Evolutionary conservation across 2,888 invertebrate species (phyloP).

Genomic region (Drosophila falleni): DNA sequence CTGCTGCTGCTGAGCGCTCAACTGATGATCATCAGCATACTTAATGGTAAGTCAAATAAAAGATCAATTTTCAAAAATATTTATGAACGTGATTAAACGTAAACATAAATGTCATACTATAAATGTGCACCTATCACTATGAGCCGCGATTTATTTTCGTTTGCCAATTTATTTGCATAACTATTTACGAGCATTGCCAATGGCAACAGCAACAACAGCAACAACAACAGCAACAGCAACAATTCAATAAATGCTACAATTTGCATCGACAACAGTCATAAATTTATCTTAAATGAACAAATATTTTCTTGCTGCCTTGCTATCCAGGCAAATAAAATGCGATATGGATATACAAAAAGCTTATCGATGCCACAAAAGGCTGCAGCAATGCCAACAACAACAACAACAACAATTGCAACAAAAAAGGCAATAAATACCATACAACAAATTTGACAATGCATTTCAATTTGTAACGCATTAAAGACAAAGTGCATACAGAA

Average conservation of each 20-base stretch:
- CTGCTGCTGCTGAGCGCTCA: conserved; percentile 33
- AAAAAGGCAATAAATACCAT: conserved; percentile 45
- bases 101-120: conserved; percentile 47
- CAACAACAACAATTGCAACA: conserved; percentile 20
- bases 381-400: conserved; percentile 26
- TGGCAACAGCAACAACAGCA: conserved; percentile 51
- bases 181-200: conserved; percentile 67
- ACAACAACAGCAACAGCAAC: conserved; percentile 33
- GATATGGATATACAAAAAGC: conserved; percentile 64
- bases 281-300: conserved; percentile 81
- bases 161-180: conserved; percentile 71
- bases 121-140: conserved; percentile 59
- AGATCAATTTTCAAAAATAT: conserved; percentile 51
- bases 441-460: conserved; percentile 61
- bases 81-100: conserved; percentile 71
- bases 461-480: conserved; percentile 74
- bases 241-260: conserved; percentile 79
- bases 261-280: conserved; percentile 78
- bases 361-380: conserved; percentile 75
- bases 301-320: conserved; percentile 74
- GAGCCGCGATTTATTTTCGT: conserved; percentile 66
- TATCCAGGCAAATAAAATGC: conserved; percentile 67
- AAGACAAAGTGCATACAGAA: conserved; percentile 62
- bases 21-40: conserved; percentile 42
- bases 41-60: conserved; percentile 61